Evolutionary conservation across 2,888 invertebrate genomes (phyloP), one percentile per base, ranked within the genome.

Genomic region (Hypomecis punctinalis): DNA sequence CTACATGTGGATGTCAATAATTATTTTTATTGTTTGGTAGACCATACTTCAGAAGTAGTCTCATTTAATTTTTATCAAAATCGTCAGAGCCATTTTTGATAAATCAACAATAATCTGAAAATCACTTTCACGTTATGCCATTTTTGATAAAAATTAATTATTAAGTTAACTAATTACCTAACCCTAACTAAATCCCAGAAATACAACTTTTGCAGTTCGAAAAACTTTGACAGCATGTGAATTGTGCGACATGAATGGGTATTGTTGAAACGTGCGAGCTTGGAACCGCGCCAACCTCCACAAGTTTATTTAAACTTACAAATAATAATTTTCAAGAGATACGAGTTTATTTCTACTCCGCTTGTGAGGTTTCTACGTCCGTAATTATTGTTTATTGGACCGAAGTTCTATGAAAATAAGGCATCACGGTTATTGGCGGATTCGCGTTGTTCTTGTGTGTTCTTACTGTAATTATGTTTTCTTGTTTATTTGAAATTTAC

Each of bases 271-370:
- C 43, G 53, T 33, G 11, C 11, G 43, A 9, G 23, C 55, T 55
- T 56, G 56, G 60, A 60, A 9, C 8, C 2, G 39, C 10, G 52
- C 64, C 64, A 65, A 60, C 46, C 52, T 56, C 10, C 5, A 35
- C 37, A 45, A 60, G 43, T 62, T 66, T 66, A 13, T 51, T 37
- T 48, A 48, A 52, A 52, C 13, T 53, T 55, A 59, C 11, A 46
- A 66, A 62, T 63, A 53, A 33, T 47, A 46, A 48, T 63, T 56
- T 42, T 7, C 35, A 23, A 46, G 57, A 49, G 48, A 61, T 56
- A 57, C 13, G 39, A 48, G 23, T 49, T 13, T 54, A 45, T 55
- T 64, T 54, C 11, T 35, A 7, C 35, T 9, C 58, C 40, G 40
- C 40, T 40, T 43, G 52, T 39, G 9, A n/a, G 42, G 42, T 43